These are phyloP conservation scores for Choreutis nemorana DNA, from an alignment of 2,888 invertebrate genomes.

Conservation along the genomic window DNA sequence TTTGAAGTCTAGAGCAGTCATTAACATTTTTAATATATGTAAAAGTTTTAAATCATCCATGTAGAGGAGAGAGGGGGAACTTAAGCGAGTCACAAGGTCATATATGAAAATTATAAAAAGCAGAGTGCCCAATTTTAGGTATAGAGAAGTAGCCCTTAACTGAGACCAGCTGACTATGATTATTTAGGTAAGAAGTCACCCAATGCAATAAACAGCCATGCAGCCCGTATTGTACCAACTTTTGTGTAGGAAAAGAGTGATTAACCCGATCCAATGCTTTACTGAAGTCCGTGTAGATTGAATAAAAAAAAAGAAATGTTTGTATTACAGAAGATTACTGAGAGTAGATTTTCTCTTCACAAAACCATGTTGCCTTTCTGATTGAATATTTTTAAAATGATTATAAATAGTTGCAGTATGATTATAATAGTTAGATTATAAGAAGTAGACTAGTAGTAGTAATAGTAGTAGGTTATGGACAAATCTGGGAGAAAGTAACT, in stretches of 20 bases:
- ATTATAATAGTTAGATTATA: too few species aligned
- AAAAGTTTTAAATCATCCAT: slow-evolving; percentile 6
- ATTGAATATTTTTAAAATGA: slow-evolving; percentile 5
- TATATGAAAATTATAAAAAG: slow-evolving; percentile 4
- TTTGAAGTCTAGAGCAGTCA: slow-evolving; percentile 1
- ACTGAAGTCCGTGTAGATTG: slow-evolving; percentile 11
- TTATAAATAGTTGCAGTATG: slow-evolving; percentile 2
- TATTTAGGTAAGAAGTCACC: slow-evolving; percentile 3
- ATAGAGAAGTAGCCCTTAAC: slow-evolving; percentile 3
- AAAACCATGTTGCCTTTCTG: slow-evolving; percentile 8
- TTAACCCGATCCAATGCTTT: slow-evolving; percentile 11
- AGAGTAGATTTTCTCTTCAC: slow-evolving; percentile 9
- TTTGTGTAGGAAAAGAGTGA: slow-evolving; percentile 3
- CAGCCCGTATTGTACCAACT: slow-evolving; percentile 3
- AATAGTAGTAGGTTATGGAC: too few species aligned
- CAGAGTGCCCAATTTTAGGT: slow-evolving; percentile 2
- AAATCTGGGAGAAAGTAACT: too few species aligned
- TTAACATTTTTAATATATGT: background rate
- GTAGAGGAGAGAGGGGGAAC: slow-evolving; percentile 1
- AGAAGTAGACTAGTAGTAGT: too few species aligned
- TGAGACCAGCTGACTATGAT: slow-evolving; percentile 5
- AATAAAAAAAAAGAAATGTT: slow-evolving; percentile 5
- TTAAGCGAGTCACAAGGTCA: too few species aligned
- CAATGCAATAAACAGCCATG: slow-evolving; percentile 6
- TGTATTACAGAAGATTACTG: slow-evolving; percentile 9